Evolutionary conservation across 2,888 invertebrate genomes (phyloP).

Genomic region (Sclerodermus sp.): DNA sequence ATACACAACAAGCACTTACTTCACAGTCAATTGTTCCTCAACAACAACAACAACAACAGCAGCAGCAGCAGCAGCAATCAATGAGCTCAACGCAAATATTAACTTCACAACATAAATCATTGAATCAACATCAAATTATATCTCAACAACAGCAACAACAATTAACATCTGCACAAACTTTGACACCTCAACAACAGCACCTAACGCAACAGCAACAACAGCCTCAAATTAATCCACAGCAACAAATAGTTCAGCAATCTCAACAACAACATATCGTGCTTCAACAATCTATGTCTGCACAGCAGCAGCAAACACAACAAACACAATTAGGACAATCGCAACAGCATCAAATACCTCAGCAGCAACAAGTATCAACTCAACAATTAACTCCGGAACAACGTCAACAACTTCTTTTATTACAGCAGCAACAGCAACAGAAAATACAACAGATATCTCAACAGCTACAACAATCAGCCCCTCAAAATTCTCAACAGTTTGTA

Average conservation of each 20-base stretch:
- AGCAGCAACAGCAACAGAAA: slow-evolving; percentile 64
- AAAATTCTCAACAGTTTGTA: slow-evolving; percentile 52
- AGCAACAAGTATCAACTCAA: slow-evolving; percentile 60
- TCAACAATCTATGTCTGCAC: slow-evolving; percentile 35
- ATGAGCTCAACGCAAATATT: slow-evolving; percentile 45
- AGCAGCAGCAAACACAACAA: slow-evolving; percentile 40
- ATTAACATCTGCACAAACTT: slow-evolving; percentile 29
- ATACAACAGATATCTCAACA: slow-evolving; percentile 60
- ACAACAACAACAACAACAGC: slow-evolving; percentile 31
- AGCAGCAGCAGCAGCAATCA: slow-evolving; percentile 39
- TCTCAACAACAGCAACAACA: slow-evolving; percentile 57
- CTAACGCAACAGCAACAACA: slow-evolving; percentile 42
- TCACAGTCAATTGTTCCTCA: slow-evolving; percentile 12
- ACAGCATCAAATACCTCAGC: slow-evolving; percentile 30
- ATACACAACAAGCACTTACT: neutral
- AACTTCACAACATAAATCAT: slow-evolving; percentile 50
- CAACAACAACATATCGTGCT: slow-evolving; percentile 45
- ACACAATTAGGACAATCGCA: slow-evolving; percentile 34
- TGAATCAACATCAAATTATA: slow-evolving; percentile 33
- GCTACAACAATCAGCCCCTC: slow-evolving; percentile 53
- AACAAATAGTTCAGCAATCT: slow-evolving; percentile 47
- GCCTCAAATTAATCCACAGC: slow-evolving; percentile 51
- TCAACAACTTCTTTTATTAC: slow-evolving; percentile 60
- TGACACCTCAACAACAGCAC: slow-evolving; percentile 40
- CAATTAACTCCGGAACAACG: slow-evolving; percentile 47